Base-by-base conservation (phyloP, 2,797 vertebrate species). In the Enteromius fasciolatus region DNA sequence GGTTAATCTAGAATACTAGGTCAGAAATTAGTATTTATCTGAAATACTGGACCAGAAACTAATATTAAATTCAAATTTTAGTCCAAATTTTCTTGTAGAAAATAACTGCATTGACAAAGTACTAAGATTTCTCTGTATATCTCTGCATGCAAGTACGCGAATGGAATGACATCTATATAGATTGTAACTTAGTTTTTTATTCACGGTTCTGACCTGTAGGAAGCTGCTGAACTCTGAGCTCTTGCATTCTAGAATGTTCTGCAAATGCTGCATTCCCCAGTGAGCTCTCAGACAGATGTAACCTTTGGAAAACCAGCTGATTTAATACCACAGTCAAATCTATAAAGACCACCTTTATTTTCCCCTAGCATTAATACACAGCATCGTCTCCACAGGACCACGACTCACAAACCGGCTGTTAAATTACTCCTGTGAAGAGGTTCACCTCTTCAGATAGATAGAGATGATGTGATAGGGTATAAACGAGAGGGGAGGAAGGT, bases 401-500 rank as follows among this genome's bases (percentile, higher is more conserved):
- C 0, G 3, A 44, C 69, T 48, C 59, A 74, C 39, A 76, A 50
- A 75, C 9, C 14, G 1, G 15, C 59, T 76, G 80, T 80, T 80
- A 70, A 80, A 69, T 76, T 4, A 76, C 50, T 66, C 48, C 28
- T 39, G 48, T 79, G 77, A 79, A 79, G n/a, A 79, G 64, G 12
- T 64, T 66, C 15, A 48, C 18, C 63, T 54, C 48, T 64, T 76
- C 33, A 64, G 63, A 74, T 59, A 69, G 44, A 83, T 80, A 46
- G 54, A 76, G 70, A 83, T 69, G 36, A 52, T 31, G 64, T 57
- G 85, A 77, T 76, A 52, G 66, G 52, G 66, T 50, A 36, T 78
- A 78, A 81, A 59, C 5, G 59, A 54, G 5, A 5, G 68, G 63
- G 63, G 76, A 75, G 28, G 52, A 54, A 73, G 39, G 46, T 23